phyloP scores from a whole-genome alignment of 2,797 vertebrate species.

The Taenioides sp. region DNA sequence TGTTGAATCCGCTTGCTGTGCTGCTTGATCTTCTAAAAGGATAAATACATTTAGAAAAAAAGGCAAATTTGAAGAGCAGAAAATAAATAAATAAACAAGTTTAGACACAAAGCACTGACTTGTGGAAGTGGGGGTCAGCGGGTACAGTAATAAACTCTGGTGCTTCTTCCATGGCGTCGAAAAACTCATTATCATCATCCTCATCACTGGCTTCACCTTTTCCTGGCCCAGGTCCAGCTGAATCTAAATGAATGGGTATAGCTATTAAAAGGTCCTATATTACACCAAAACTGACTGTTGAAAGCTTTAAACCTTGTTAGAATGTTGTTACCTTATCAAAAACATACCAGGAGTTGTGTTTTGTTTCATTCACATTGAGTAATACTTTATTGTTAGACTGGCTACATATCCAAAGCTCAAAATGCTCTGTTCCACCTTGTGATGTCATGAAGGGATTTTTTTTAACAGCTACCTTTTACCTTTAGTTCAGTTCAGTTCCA shows the following conservation, averaged over 20 bases:
- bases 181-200: slow-evolving; percentile 95
- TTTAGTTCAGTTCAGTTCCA: too few species aligned
- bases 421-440: too few species aligned
- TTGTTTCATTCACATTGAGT: too few species aligned
- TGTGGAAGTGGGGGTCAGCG: slow-evolving; percentile 88
- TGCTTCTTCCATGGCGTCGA: slow-evolving; percentile 86
- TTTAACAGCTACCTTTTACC: too few species aligned
- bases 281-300: too few species aligned
- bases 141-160: slow-evolving; percentile 92
- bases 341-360: too few species aligned
- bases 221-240: slow-evolving; percentile 53
- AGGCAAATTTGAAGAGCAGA: background rate
- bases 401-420: too few species aligned
- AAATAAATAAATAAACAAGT: background rate
- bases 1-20: slow-evolving; percentile 93
- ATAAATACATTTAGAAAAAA: slow-evolving; percentile 8
- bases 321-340: too few species aligned
- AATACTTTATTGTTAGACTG: too few species aligned
- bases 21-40: slow-evolving; percentile 89
- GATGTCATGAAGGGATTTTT: too few species aligned
- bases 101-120: slow-evolving; percentile 72
- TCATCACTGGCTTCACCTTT: slow-evolving; percentile 94
- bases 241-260: slow-evolving; percentile 42
- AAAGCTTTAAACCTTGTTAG: too few species aligned
- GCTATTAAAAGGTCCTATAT: too few species aligned